Base-by-base conservation (phyloP, 92 coral and sea anemone genomes). In the Pocillopora grandis region DNA sequence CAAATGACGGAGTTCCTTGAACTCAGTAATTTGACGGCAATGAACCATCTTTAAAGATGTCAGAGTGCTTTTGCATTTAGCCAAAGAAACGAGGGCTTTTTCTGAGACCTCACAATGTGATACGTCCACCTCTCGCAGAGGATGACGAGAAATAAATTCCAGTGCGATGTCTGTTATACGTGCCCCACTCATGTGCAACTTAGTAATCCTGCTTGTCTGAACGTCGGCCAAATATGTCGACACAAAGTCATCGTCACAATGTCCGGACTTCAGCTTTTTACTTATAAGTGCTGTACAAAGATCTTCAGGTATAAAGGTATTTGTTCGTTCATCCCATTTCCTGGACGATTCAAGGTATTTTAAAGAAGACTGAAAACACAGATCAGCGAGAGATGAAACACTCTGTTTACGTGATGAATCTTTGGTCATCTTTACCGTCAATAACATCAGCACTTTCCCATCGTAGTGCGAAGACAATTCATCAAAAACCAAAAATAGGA, bases 251-350 rank as follows among this genome's bases (percentile, higher is more conserved):
- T 95, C 96, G 36, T 77, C 76, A 76, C 98, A 95, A 42, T 85
- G 85, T 36, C 96, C 98, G 31, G 87, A 82, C 76, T 88, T 90
- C 5, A 92, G 75, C 85, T 91, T 93, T 68, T 89, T 90, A 33
- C 84, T 77, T 73, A 95, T 89, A 68, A 95, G 90, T 72, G 96
- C 94, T 80, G 93, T 93, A 65, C 96, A 92, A 0, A 92, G 83
- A 71, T 88, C 94, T 62, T 95, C 98, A 3, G 98, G 94, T 1
- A 95, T 86, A 66, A 95, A 92, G 58, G 88, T 80, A 76, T 81
- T 78, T 0, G 8, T 3, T 42, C 52, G 52, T 66, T 76, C 78
- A 72, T 90, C 89, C 65, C 36, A 16, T 67, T 80, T 80, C 66
- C 83, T 63, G 37, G 85, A 73, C 5, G 96, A 76, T 68, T 95